Conservation (phyloP, 2,888 invertebrate genomes). For the Erannis defoliaria region DNA sequence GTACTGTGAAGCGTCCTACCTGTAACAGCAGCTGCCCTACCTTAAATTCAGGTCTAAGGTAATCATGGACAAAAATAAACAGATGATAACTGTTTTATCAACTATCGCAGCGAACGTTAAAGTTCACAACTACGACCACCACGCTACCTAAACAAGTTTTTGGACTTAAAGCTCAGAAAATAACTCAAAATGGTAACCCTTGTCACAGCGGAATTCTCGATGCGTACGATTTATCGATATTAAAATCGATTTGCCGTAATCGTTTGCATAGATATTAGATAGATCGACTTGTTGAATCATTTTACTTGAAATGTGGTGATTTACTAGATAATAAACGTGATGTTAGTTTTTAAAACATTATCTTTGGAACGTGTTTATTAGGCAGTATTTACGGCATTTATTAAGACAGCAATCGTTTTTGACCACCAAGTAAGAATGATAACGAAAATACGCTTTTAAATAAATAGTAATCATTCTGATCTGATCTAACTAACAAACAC, state of each 20-base stretch:
- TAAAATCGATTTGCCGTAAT: constrained; percentile 56
- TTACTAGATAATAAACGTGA: background rate
- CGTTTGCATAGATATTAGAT: constrained; percentile 35
- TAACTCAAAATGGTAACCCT: background rate
- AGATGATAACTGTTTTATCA: no score
- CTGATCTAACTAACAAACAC: no score
- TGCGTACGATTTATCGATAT: constrained; percentile 58
- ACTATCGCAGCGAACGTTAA: no score
- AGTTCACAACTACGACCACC: no score
- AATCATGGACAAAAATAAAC: no score
- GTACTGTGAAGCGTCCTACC: no score
- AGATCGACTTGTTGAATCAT: constrained; percentile 24
- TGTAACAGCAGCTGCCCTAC: no score
- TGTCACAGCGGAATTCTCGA: constrained; percentile 46
- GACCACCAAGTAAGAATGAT: no score
- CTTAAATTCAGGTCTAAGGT: no score
- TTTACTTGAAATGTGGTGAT: constrained; percentile 14
- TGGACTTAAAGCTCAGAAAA: background rate
- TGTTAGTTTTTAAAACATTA: constrained; percentile 3
- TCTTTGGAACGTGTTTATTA: background rate
- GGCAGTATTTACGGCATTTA: background rate
- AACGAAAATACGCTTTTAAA: no score
- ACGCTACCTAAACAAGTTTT: no score
- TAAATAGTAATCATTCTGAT: no score
- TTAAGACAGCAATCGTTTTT: background rate